phyloP scores from a whole-genome alignment of 2,888 invertebrate genomes.

The Pristionchus exspectatus region DNA sequence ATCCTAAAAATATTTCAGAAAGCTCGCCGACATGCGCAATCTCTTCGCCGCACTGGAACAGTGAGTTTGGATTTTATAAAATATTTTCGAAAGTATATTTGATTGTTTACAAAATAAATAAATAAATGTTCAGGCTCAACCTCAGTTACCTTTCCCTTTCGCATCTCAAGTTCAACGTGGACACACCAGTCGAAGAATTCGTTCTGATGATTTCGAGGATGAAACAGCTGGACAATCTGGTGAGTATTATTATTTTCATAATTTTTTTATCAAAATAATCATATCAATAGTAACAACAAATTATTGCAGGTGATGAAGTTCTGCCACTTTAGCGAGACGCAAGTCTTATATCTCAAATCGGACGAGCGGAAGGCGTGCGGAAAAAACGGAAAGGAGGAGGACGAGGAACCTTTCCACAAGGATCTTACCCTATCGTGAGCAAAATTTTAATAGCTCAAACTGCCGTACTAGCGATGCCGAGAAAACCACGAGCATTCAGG shows the following conservation, averaged over 20 bases:
- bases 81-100: not conserved
- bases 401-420: not conserved
- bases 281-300: not conserved
- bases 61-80: not conserved
- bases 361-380: not conserved
- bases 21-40: not conserved
- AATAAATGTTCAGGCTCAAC: not conserved
- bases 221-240: not conserved
- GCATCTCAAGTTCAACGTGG: conserved; percentile 2
- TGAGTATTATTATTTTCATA: not conserved
- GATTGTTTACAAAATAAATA: not conserved
- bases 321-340: not conserved
- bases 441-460: too few relatives aligned
- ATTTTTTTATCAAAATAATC: not conserved
- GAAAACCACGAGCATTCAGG: too few relatives aligned
- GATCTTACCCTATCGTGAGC: not conserved
- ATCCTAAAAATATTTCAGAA: not conserved
- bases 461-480: too few relatives aligned
- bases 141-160: conserved; percentile 7
- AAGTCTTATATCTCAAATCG: not conserved
- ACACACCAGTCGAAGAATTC: not conserved
- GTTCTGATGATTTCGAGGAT: not conserved
- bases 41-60: not conserved
- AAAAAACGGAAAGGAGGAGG: not conserved
- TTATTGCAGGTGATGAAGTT: conserved; percentile 11